Evolutionary conservation across 2,113 vertebrate species (phyloP), one percentile per base, ranked within the genome.

Genomic region (Alligator sinensis): DNA sequence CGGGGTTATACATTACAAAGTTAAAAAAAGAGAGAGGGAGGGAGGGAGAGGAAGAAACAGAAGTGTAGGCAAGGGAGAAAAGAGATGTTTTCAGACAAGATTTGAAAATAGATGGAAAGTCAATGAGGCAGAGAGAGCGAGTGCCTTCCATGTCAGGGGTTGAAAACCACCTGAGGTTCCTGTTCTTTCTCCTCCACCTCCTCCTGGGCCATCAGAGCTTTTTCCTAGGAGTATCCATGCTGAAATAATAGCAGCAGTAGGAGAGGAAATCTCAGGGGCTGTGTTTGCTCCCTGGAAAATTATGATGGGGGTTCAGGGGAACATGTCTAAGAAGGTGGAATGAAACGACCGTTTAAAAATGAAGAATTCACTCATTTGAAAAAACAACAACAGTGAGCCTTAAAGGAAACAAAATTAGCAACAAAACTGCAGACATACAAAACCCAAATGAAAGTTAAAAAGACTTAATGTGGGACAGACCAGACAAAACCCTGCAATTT

Each of bases 401-500:
- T 63, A 79, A 72, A 81, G 72, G 2, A 58, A 87, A 90, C 93
- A 93, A 88, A 93, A 91, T 91, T 30, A 92, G 18, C 47, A 89
- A 38, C 55, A 72, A 11, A 22, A 77, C 27, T 1, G 3, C n/a
- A 30, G 84, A 21, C 64, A 57, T 84, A 77, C n/a, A 90, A 86
- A 64, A 22, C 80, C 77, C 60, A 80, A 90, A 78, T 55, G 19
- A 60, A 90, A 93, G 47, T 80, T 93, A 54, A 77, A 86, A 94
- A 90, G 57, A 76, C 82, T 89, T 88, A 11, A 78, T 90, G 86
- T 75, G 70, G 80, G 27, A 47, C 0, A n/a, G 84, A 74, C 47
- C n/a, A 91, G 88, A 86, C 60, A 93, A 95, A 84, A 68, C 54
- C 28, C 75, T 87, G 57, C 11, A 1, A 94, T 88, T 90, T 95